phyloP scores from a whole-genome alignment of 2,888 invertebrate genomes.

The Dasypogon diadema region DNA sequence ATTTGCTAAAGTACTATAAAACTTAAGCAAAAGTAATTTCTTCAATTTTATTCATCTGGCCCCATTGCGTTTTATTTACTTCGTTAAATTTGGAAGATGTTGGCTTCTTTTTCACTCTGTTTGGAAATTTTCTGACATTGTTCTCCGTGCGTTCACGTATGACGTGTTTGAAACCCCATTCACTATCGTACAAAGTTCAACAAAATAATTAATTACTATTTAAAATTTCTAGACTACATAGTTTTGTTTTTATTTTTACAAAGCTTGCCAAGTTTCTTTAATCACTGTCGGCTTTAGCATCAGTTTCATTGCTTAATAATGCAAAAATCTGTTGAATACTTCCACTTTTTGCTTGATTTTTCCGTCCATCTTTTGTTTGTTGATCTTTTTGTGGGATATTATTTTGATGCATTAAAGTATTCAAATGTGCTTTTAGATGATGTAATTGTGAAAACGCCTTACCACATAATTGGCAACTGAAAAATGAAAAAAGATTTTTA shows the following conservation, averaged over 20 bases:
- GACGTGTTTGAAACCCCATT: no score
- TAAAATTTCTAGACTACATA: no score
- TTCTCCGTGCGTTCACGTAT: no score
- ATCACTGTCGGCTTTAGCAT: neutral
- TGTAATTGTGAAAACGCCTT: conserved; percentile 65
- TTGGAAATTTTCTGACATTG: no score
- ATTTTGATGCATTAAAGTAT: conserved; percentile 64
- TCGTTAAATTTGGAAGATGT: no score
- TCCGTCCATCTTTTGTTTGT: neutral
- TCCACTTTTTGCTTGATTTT: neutral
- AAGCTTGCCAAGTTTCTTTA: neutral
- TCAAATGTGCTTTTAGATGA: conserved; percentile 66
- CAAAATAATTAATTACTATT: no score
- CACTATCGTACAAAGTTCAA: no score
- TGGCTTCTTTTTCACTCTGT: no score
- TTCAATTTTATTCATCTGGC: no score
- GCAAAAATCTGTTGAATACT: neutral
- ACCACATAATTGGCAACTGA: conserved; percentile 64
- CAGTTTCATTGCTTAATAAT: neutral
- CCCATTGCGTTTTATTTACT: no score
- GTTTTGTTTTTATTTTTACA: conserved; percentile 6
- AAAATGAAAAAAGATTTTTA: neutral
- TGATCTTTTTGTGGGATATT: neutral
- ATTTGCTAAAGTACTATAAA: no score
- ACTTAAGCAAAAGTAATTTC: no score